Evolutionary conservation across 2,797 vertebrate genomes (phyloP), one percentile per base, ranked within the genome.

Genomic region (Iguana delicatissima): DNA sequence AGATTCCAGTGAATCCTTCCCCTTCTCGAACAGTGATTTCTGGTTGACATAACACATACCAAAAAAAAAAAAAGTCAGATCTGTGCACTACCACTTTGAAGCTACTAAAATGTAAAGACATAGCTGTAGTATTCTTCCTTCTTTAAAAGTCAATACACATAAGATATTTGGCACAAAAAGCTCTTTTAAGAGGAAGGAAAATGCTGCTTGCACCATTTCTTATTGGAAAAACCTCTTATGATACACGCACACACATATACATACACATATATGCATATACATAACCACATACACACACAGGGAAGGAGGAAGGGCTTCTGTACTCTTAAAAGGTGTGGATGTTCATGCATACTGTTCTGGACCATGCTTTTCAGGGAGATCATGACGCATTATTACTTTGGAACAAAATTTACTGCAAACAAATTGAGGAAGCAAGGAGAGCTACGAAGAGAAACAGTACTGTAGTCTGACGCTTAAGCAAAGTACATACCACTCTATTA

Each of bases 21-120:
- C 99, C 80, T 98, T 98, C 95, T 99, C 99, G 86, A 99, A 99
- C 8, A 99, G 98, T 0, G 98, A 98, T 98, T 99, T 99, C 99
- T 99, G 96, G 35, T 80, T 67, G 87, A 38, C 73, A 1, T 10
- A 29, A 0, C 14, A 46, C 29, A 26, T 4, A 50, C 20, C 12
- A 62, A 62, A 52, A 52, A 86, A 24, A 74, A 62, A 5, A 64
- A 69, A 55, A 3, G 79, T 80, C 10, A 87, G 13, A 6, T 69
- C 2, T 50, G 6, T 86, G n/a, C 6, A 18, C 24, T 84, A 38
- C 6, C 52, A 64, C 3, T 80, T 24, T 69, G n/a, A 87, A 80
- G 6, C 1, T 87, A 9, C 38, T 67, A 83, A 77, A 79, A 84
- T 13, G 59, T 3, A 18, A 67, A 22, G 32, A 29, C 26, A 50